Conservation (phyloP, 2,888 invertebrate genomes). For the Archips crataeganus region DNA sequence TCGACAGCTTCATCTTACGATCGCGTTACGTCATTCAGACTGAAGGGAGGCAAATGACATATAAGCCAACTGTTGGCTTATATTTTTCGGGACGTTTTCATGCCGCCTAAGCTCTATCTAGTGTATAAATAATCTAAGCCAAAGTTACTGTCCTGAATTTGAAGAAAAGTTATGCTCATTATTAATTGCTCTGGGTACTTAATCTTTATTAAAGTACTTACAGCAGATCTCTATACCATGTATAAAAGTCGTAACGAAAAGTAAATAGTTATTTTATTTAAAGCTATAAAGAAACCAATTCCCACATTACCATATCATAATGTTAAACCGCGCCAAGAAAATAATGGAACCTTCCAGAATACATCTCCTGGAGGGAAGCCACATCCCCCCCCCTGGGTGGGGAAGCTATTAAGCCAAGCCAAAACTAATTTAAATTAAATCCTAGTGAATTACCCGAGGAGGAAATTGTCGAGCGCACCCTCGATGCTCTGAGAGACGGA, state of each 20-base stretch:
- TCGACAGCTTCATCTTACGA: too few relatives aligned
- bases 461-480: conserved; percentile 86
- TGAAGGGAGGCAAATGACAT: too few relatives aligned
- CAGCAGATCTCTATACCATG: neutral
- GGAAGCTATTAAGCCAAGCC: conserved; percentile 96
- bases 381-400: conserved; percentile 80
- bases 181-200: too few relatives aligned
- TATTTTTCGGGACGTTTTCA: too few relatives aligned
- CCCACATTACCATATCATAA: neutral
- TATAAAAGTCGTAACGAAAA: neutral
- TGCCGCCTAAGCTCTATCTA: too few relatives aligned
- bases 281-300: neutral
- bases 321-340: conserved; percentile 39
- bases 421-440: conserved; percentile 92
- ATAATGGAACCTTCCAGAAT: conserved; percentile 64
- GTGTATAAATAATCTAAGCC: too few relatives aligned
- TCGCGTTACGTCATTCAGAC: too few relatives aligned
- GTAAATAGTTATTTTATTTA: neutral
- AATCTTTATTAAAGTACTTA: too few relatives aligned
- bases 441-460: conserved; percentile 90
- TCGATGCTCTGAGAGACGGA: conserved; percentile 77
- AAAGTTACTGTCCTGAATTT: too few relatives aligned
- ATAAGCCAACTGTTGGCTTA: too few relatives aligned
- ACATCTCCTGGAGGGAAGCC: conserved; percentile 68
- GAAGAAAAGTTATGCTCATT: too few relatives aligned